phyloP scores from a whole-genome alignment of 2,797 vertebrate genomes.

The Harpagifer antarcticus region DNA sequence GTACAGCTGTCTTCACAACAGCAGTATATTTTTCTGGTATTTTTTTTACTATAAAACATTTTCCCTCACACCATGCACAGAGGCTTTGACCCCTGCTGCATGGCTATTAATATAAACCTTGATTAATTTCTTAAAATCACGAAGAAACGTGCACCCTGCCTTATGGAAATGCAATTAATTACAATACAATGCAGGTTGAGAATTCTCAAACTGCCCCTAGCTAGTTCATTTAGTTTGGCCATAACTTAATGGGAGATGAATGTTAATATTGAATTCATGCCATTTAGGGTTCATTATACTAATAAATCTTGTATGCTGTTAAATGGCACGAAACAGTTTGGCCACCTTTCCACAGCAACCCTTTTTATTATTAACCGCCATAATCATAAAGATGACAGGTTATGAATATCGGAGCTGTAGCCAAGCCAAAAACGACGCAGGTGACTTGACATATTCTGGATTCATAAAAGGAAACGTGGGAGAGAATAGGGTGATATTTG shows the following conservation, averaged over 20 bases:
- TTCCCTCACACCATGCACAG: neutral
- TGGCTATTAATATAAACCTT: conserved; percentile 32
- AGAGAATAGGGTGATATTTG: conserved; percentile 17
- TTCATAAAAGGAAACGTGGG: conserved; percentile 27
- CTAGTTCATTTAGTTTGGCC: conserved; percentile 60
- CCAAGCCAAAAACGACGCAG: conserved; percentile 18
- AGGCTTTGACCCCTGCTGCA: conserved; percentile 45
- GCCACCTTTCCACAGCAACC: conserved; percentile 52
- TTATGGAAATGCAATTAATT: conserved; percentile 71
- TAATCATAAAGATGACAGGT: conserved; percentile 39
- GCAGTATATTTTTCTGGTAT: neutral
- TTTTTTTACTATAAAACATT: conserved; percentile 16
- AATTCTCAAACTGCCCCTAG: conserved; percentile 51
- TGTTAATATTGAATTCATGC: conserved; percentile 67
- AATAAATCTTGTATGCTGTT: conserved; percentile 60
- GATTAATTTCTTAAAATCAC: conserved; percentile 58
- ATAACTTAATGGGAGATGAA: conserved; percentile 71
- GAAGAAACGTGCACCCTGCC: conserved; percentile 29
- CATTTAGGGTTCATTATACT: conserved; percentile 70
- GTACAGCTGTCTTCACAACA: neutral
- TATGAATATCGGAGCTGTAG: conserved; percentile 33
- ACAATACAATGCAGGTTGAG: conserved; percentile 51
- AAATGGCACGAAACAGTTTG: conserved; percentile 59
- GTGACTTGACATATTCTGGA: conserved; percentile 32
- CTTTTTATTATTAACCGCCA: conserved; percentile 34